Conservation (phyloP, 2,113 vertebrate genomes). For the Fulica atra region DNA sequence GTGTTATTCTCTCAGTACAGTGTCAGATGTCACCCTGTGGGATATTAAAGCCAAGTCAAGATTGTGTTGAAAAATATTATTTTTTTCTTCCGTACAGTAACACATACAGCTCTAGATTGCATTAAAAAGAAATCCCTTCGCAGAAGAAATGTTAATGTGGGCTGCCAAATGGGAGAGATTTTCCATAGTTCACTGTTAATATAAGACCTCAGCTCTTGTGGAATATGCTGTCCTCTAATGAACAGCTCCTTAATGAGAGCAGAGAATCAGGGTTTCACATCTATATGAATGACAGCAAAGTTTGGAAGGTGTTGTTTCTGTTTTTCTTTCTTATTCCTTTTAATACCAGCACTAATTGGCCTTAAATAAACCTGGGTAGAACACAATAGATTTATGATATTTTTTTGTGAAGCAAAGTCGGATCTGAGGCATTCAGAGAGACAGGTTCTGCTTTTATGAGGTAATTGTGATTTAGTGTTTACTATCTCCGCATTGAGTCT, state of each 20-base stretch:
- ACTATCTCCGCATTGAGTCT: constrained; percentile 68
- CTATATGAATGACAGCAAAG: constrained; percentile 11
- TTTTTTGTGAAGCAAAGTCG: constrained; percentile 61
- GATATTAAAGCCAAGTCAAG: constrained; percentile 68
- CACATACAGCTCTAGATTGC: background rate
- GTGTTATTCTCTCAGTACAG: constrained; percentile 50
- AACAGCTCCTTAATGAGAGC: constrained; percentile 62
- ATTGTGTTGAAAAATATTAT: constrained; percentile 61
- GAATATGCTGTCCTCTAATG: constrained; percentile 57
- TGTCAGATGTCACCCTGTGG: constrained; percentile 59
- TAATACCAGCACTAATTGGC: constrained; percentile 73
- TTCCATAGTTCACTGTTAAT: constrained; percentile 63
- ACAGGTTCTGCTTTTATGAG: constrained; percentile 67
- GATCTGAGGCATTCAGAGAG: constrained; percentile 64
- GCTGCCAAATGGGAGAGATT: constrained; percentile 63
- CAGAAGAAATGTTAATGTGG: constrained; percentile 59
- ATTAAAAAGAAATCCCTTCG: constrained; percentile 58
- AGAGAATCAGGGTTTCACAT: background rate
- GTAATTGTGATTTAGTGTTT: constrained; percentile 79
- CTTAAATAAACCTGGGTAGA: constrained; percentile 69
- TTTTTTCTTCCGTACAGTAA: constrained; percentile 67
- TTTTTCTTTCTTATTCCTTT: constrained; percentile 65
- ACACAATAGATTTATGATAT: constrained; percentile 74
- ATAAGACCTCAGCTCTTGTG: constrained; percentile 34
- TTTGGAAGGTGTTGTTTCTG: constrained; percentile 55